Evolutionary conservation across 2,888 invertebrate species (phyloP).

Genomic region (Pristionchus maxplancki): DNA sequence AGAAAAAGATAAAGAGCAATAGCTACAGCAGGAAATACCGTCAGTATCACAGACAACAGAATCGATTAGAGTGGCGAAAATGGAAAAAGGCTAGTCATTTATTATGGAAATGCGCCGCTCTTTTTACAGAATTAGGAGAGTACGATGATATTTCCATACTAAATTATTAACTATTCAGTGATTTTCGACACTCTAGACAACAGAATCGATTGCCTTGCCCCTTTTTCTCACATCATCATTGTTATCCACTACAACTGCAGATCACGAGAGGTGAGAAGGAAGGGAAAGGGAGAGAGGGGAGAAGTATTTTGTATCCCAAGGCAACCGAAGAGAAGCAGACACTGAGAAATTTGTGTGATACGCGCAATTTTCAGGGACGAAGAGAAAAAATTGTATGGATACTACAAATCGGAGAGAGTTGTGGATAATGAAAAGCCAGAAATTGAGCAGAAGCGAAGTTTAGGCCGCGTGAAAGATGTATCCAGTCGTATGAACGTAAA

Average conservation of each 20-base stretch:
- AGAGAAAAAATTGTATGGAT: neutral
- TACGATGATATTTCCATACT: too few relatives aligned
- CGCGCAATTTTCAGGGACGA: neutral
- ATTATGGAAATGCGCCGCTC: too few relatives aligned
- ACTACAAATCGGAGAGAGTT: neutral
- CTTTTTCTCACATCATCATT: neutral
- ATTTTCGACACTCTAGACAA: too few relatives aligned
- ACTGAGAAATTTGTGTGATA: neutral
- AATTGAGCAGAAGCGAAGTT: neutral
- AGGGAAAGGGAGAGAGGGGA: neutral
- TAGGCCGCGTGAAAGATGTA: too few relatives aligned
- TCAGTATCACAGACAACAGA: too few relatives aligned
- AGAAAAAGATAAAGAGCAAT: too few relatives aligned
- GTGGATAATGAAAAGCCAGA: neutral
- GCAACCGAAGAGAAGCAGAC: neutral
- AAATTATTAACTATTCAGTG: too few relatives aligned
- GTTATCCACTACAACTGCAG: conserved; percentile 20
- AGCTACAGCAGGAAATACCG: too few relatives aligned
- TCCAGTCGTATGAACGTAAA: neutral
- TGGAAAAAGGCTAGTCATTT: too few relatives aligned
- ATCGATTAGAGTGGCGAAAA: too few relatives aligned
- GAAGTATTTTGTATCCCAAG: conserved; percentile 31
- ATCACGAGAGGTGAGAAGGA: conserved; percentile 5
- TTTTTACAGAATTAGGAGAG: too few relatives aligned
- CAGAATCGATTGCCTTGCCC: too few relatives aligned